Base-by-base conservation (phyloP, 2,888 invertebrate species). In the Morpho helenor region DNA sequence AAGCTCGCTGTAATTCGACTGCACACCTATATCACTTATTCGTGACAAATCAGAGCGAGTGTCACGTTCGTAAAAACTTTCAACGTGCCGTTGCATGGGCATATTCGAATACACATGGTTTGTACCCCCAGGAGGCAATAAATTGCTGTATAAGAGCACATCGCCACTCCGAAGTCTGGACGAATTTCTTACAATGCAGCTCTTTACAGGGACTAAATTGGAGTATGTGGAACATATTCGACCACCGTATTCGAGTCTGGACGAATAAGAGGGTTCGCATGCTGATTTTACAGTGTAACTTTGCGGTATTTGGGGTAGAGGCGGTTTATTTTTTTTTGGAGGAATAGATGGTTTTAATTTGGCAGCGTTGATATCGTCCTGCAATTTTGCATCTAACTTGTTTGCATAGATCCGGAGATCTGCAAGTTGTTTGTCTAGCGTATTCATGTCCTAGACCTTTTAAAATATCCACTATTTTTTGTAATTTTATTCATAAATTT, bases 231-330 rank as follows among this genome's bases (percentile, higher is more conserved):
- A 89, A 68, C 88, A 88, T n/a, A 86, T 77, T 40, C 84, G 80
- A 61, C 86, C 89, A 22, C 89, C 86, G 65, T 77, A 81, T 67
- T 90, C 94, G 48, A 96, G 86, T 59, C 95, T 92, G 39, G 95
- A 94, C 31, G 96, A 95, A 77, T 95, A 96, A 6, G 95, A 94
- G 0, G 96, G 96, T 73, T 95, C 95, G 60, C 94, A 92, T 16
- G 94, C 93, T 60, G 94, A 93, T 77, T 94, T 94, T 60, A 96
- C 91, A 41, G 92, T 92, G 73, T 93, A 95, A 79, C 96, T 96
- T 81, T 96, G 95, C 57, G 96, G 96, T 76, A 96, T 94, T 94
- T 90, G 90, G 52, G 90, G 90, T 63, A 82, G 73, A 53, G 90
- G 90, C 47, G 84, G 75, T 69, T 89, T 90, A 69, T 75, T 84